These are phyloP conservation scores for Schrankia costaestrigalis DNA, from an alignment of 2,888 invertebrate genomes.

Conservation along the genomic window DNA sequence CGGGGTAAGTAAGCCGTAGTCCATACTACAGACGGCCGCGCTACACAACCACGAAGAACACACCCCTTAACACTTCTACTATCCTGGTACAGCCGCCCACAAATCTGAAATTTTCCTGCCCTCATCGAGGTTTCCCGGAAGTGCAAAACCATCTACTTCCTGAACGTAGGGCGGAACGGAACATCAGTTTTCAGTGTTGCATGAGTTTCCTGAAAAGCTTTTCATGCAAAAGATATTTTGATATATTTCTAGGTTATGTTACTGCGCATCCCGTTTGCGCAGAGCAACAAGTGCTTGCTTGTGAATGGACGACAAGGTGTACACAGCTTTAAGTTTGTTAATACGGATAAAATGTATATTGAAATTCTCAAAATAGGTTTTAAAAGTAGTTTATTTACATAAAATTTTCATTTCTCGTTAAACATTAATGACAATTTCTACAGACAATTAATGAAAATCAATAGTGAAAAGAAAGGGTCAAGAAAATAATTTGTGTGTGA, in stretches of 20 bases:
- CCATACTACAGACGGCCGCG: too few species aligned
- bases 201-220: slow-evolving; percentile 6
- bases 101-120: slow-evolving; percentile 75
- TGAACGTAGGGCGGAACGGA: slow-evolving; percentile 22
- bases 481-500: too few species aligned
- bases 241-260: slow-evolving; percentile 15
- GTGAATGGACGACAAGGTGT: not conserved
- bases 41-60: not conserved
- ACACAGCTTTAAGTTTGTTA: too few species aligned
- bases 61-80: slow-evolving; percentile 38
- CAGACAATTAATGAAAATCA: too few species aligned
- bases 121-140: slow-evolving; percentile 66
- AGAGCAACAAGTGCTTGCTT: slow-evolving; percentile 26
- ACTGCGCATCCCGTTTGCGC: slow-evolving; percentile 57
- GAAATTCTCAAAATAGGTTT: too few species aligned
- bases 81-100: slow-evolving; percentile 74
- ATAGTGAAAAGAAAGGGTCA: too few species aligned
- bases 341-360: too few species aligned
- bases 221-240: slow-evolving; percentile 1
- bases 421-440: too few species aligned
- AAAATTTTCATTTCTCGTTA: too few species aligned
- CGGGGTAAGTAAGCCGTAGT: too few species aligned
- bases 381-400: too few species aligned
- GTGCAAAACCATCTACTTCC: slow-evolving; percentile 55
- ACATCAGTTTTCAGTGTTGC: slow-evolving; percentile 17